Conservation (phyloP, 1,140 invertebrate genomes). For the Magallana gigas region DNA sequence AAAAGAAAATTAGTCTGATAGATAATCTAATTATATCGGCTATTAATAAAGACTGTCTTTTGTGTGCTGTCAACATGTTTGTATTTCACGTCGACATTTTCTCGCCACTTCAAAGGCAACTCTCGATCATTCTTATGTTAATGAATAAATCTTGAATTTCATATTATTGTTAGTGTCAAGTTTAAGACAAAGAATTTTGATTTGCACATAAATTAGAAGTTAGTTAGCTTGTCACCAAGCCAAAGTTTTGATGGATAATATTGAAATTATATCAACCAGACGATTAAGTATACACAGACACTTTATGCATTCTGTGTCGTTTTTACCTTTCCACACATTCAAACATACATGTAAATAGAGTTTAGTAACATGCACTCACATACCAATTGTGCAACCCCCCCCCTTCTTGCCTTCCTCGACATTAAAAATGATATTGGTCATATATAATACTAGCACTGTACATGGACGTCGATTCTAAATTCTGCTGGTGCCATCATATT, state of each 20-base stretch:
- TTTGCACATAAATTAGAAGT: conserved; percentile 29
- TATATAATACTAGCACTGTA: too few relatives aligned
- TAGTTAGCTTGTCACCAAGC: conserved; percentile 28
- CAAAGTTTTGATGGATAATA: background rate
- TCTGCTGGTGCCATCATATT: too few relatives aligned
- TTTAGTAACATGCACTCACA: too few relatives aligned
- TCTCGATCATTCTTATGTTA: conserved; percentile 20
- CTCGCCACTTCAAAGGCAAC: conserved; percentile 21
- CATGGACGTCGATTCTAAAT: too few relatives aligned
- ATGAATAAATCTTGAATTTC: conserved; percentile 37
- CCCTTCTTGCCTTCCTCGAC: too few relatives aligned
- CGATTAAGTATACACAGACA: background rate
- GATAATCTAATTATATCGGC: conserved; percentile 31
- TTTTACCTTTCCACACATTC: too few relatives aligned
- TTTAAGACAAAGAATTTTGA: conserved; percentile 34
- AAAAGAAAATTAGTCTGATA: conserved; percentile 7
- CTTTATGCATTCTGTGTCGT: too few relatives aligned
- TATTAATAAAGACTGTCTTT: conserved; percentile 19
- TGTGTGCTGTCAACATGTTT: conserved; percentile 4
- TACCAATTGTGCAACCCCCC: too few relatives aligned
- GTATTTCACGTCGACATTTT: conserved; percentile 24
- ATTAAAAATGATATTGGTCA: too few relatives aligned
- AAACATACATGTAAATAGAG: too few relatives aligned
- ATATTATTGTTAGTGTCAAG: conserved; percentile 31
- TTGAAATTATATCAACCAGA: background rate